A percentile compares a stretch with the other conserved stretches of the same genome.
Evolutionary conservation across 2,797 vertebrate genomes (phyloP).

Genomic region (Lepidocolaptes lacrymiger): DNA sequence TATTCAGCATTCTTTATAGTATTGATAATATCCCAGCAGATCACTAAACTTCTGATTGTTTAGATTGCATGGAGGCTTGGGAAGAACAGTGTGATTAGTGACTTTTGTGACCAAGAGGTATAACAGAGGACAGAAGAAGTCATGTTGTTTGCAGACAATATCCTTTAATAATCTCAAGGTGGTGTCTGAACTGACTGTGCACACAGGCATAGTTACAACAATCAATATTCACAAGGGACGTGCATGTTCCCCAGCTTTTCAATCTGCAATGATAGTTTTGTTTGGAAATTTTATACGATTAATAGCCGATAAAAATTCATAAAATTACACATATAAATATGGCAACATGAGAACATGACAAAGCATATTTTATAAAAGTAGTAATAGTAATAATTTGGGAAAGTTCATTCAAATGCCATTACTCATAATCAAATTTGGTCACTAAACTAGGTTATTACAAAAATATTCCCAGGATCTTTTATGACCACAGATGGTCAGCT

Average conservation of each 20-base stretch:
- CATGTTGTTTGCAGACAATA: background rate
- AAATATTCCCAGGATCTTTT: constrained; percentile 63
- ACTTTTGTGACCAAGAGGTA: background rate
- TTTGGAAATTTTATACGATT: background rate
- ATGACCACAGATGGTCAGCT: constrained; percentile 62
- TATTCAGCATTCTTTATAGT: background rate
- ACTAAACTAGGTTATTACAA: constrained; percentile 41
- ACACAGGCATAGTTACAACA: background rate
- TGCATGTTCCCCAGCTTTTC: background rate
- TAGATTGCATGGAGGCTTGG: background rate
- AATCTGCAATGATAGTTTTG: background rate
- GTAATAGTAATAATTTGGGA: constrained; percentile 4
- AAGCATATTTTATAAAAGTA: constrained; percentile 5
- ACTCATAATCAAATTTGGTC: constrained; percentile 39
- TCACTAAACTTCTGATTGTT: background rate
- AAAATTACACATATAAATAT: background rate
- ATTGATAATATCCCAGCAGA: background rate
- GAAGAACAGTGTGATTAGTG: background rate
- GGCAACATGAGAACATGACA: background rate
- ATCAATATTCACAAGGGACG: background rate
- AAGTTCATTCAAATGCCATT: constrained; percentile 39
- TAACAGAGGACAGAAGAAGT: background rate
- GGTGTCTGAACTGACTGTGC: background rate
- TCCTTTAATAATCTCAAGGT: background rate
- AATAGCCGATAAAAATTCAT: background rate